Conservation (phyloP, 2,888 invertebrate genomes). For the Pogonocherus hispidulus region DNA sequence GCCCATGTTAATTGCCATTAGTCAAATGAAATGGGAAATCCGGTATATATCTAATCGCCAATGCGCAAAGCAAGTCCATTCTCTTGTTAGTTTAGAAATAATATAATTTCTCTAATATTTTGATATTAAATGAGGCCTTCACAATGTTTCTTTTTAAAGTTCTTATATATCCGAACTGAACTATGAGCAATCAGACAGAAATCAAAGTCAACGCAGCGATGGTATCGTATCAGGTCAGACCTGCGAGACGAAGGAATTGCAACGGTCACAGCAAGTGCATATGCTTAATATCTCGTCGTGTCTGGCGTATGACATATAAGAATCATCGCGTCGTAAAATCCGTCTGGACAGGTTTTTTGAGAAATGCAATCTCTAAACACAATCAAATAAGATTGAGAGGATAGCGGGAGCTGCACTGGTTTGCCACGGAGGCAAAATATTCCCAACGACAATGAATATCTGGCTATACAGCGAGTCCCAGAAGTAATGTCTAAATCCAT, state of each 20-base stretch:
- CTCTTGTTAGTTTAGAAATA: too few species aligned
- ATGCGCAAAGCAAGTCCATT: too few species aligned
- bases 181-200: too few species aligned
- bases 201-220: slow-evolving; percentile 17
- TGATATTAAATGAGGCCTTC: too few species aligned
- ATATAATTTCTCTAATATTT: too few species aligned
- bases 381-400: slow-evolving; percentile 37
- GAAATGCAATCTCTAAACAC: slow-evolving; percentile 37
- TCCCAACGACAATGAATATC: not conserved
- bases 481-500: too few species aligned
- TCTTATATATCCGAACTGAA: too few species aligned
- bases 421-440: slow-evolving; percentile 2
- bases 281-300: slow-evolving; percentile 33
- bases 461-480: too few species aligned
- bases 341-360: slow-evolving; percentile 53
- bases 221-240: slow-evolving; percentile 20
- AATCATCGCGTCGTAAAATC: slow-evolving; percentile 54
- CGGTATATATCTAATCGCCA: too few species aligned
- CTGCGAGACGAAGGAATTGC: slow-evolving; percentile 4
- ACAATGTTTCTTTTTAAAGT: too few species aligned
- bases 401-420: slow-evolving; percentile 19
- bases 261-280: slow-evolving; percentile 31
- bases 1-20: too few species aligned
- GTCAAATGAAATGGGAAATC: too few species aligned
- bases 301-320: slow-evolving; percentile 40